Base-by-base conservation (phyloP, 2,797 vertebrate species). In the Microcaecilia unicolor region DNA sequence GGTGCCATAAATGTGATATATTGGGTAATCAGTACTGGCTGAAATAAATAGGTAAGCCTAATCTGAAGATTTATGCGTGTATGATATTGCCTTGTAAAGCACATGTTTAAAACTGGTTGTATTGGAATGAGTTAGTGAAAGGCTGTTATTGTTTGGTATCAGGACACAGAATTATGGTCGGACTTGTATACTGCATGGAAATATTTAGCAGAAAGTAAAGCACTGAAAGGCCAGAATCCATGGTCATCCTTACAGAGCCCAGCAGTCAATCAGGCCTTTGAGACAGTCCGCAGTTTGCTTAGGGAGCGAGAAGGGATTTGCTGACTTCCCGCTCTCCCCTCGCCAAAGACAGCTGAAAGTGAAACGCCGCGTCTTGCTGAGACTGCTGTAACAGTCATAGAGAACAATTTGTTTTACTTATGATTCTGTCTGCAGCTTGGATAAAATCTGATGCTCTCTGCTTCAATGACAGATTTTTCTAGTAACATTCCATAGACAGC, bases 201-300 rank as follows among this genome's bases (percentile, higher is more conserved):
- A 41, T 52, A 20, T 59, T 61, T 10, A 30, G 45, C 41, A 37
- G 29, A 21, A 7, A 38, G 30, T 40, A 59, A 61, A 63, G 47
- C 37, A 46, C 20, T 26, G 25, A 35, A 47, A 44, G 28, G 19
- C 20, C 34, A 28, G 29, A 25, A 43, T 34, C 45, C 31, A 37
- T 18, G 23, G 15, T 38, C 55, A 31, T 55, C 43, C 10, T 21
- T 49, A 15, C 16, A 46, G 50, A 34, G 44, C 20, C 41, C 47
- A 25, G n/a, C 7, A 39, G 63, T 72, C 68, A 74, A 64, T 72
- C 64, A 22, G 65, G 44, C 58, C 21, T 1, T 16, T 32, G 20
- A 51, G 67, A 78, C 74, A 71, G 65, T 75, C 61, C 15, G 18
- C 13, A 0, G 31, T 49, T n/a, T 42, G 55, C 28, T 21, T 9